Evolutionary conservation across 2,797 vertebrate species (phyloP).

Genomic region (Chromobotia macracanthus): DNA sequence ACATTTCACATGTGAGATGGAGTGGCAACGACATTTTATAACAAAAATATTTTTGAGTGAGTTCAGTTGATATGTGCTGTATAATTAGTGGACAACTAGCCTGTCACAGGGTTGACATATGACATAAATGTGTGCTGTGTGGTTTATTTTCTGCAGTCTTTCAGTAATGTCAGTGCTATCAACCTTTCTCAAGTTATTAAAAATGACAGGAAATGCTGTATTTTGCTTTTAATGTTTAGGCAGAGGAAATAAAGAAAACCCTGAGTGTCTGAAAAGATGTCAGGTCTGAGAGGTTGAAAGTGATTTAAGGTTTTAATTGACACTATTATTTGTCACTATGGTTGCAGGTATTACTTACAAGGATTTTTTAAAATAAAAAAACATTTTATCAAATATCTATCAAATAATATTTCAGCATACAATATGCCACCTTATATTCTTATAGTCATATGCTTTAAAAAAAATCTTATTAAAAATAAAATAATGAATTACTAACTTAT

Average conservation of each 20-base stretch:
- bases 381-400: neutral
- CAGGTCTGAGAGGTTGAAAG: neutral
- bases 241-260: neutral
- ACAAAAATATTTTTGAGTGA: neutral
- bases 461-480: too few relatives aligned
- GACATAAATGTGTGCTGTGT: neutral
- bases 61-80: neutral
- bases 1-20: neutral
- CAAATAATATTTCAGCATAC: too few relatives aligned
- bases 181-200: neutral
- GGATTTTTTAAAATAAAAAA: neutral
- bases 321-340: neutral
- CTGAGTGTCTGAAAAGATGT: too few relatives aligned
- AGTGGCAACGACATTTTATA: neutral
- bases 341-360: neutral
- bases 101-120: neutral
- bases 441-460: too few relatives aligned
- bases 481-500: too few relatives aligned
- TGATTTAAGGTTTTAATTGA: neutral
- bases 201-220: neutral
- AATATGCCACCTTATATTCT: too few relatives aligned
- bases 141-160: too few relatives aligned
- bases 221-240: neutral
- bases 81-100: neutral
- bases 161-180: neutral